Evolutionary conservation across 1,140 invertebrate genomes (phyloP), one percentile per base, ranked within the genome.

Genomic region (Dendrolimus punctatus): DNA sequence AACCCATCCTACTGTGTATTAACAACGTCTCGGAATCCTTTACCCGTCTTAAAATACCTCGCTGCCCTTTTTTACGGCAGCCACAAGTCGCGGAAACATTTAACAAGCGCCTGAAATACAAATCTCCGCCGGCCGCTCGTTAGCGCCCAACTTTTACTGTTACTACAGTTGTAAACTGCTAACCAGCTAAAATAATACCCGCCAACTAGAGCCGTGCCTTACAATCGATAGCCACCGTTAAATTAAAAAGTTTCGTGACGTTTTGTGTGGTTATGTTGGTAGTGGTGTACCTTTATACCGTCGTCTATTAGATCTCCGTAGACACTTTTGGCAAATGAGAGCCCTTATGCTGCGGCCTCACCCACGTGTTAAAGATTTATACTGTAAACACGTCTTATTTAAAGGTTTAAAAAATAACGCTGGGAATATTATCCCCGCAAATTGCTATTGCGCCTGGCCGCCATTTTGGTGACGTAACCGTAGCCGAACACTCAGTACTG

Each of bases 71-170:
- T 45, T 45, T n/a, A 45, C 23, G 23, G 23, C n/a, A 45, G 23
- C 43, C 43, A 8, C 43, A 45, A 45, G 23, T 9, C 43, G n/a
- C n/a, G n/a, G 39, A 54, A 56, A 57, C 55, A 57, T 57, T 58
- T 60, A 72, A 54, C 69, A 76, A 6, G 63, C 40, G 46, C 39
- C 40, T 43, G 47, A 56, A 40, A 47, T 54, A 66, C 55, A 63
- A 63, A 63, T 62, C 64, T 56, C 53, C 41, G 49, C 10, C 40
- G 52, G 41, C 39, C 46, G 55, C 55, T 60, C 64, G 60, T 63
- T 63, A 63, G 49, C 51, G 55, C 48, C 56, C 51, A 65, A 60
- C 55, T 68, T 68, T 68, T 65, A 51, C 59, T 58, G 57, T 63
- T 55, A 68, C 62, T 62, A 53, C 66, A 65, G 55, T 65, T 63